A percentile compares a stretch with the other conserved stretches of the same genome.
Evolutionary conservation across 2,797 vertebrate species (phyloP).

Genomic region (Triplophysa yarkandensis): DNA sequence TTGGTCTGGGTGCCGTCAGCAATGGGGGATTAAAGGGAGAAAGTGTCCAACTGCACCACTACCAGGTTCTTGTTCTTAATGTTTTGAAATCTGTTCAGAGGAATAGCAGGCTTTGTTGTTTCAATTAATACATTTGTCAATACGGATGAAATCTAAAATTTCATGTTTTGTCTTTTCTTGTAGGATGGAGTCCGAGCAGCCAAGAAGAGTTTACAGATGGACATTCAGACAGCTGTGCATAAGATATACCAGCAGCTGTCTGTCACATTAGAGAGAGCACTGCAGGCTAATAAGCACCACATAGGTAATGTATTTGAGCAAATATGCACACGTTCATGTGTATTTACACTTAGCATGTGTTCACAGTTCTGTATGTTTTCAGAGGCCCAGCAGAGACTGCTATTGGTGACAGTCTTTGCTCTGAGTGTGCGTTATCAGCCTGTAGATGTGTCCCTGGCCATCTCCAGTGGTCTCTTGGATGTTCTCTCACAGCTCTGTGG

Average conservation of each 20-base stretch:
- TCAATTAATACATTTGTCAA: too few relatives aligned
- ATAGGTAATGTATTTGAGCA: slow-evolving; percentile 76
- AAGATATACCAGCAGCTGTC: slow-evolving; percentile 98
- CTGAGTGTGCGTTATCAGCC: slow-evolving; percentile 97
- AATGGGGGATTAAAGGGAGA: slow-evolving; percentile 85
- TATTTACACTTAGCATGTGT: not conserved
- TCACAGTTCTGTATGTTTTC: slow-evolving; percentile 9
- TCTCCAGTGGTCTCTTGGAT: slow-evolving; percentile 91
- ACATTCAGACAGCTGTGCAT: slow-evolving; percentile 96
- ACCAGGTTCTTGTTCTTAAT: slow-evolving; percentile 79
- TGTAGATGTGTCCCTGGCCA: slow-evolving; percentile 93
- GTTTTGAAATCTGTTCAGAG: not conserved
- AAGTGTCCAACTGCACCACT: slow-evolving; percentile 94
- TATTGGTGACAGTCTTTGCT: slow-evolving; percentile 95
- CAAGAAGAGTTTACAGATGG: slow-evolving; percentile 90
- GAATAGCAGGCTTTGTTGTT: not conserved
- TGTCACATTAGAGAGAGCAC: slow-evolving; percentile 90
- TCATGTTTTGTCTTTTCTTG: not conserved
- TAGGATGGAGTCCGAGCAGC: slow-evolving; percentile 95
- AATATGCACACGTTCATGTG: not conserved
- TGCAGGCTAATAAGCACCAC: slow-evolving; percentile 96
- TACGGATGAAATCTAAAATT: not conserved
- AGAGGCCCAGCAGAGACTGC: slow-evolving; percentile 96
- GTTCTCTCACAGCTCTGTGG: slow-evolving; percentile 95
- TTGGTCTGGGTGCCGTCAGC: slow-evolving; percentile 90